Evolutionary conservation across 1,140 invertebrate species (phyloP).

Genomic region (Brachionus koreanus): DNA sequence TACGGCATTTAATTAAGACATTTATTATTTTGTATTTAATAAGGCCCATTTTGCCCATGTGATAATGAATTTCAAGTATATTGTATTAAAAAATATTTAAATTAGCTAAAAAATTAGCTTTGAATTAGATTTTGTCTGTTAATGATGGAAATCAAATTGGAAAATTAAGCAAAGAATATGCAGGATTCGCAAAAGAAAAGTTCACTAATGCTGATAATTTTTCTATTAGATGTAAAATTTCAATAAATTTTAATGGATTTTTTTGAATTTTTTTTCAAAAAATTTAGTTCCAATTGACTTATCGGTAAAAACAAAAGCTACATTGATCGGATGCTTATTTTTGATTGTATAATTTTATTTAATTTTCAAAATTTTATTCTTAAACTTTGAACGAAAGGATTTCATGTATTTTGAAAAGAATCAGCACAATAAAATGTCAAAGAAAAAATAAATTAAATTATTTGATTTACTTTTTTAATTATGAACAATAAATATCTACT

Average conservation of each 20-base stretch:
- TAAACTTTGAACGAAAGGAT: slow-evolving; percentile 47
- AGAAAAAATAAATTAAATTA: neutral
- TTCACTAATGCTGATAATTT: slow-evolving; percentile 50
- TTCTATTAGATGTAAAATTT: slow-evolving; percentile 45
- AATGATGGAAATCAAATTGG: slow-evolving; percentile 48
- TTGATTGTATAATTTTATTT: slow-evolving; percentile 54
- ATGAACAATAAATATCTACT: too few species aligned
- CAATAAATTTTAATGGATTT: neutral
- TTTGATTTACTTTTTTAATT: neutral
- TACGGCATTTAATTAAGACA: neutral
- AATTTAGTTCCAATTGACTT: slow-evolving; percentile 67
- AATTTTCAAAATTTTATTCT: neutral
- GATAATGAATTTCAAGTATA: slow-evolving; percentile 41
- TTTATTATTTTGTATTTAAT: neutral
- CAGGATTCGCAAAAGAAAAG: slow-evolving; percentile 46
- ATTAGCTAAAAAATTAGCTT: neutral
- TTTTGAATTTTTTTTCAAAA: neutral
- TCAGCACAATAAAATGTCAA: neutral
- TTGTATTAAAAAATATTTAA: too few species aligned
- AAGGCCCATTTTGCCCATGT: slow-evolving; percentile 38
- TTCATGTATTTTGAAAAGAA: slow-evolving; percentile 50
- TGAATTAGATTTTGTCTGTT: neutral
- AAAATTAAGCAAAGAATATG: slow-evolving; percentile 50
- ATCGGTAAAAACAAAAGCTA: slow-evolving; percentile 74
- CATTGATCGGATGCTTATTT: slow-evolving; percentile 67